Base-by-base conservation (phyloP, 1,140 invertebrate species). In the Eciton burchellii region DNA sequence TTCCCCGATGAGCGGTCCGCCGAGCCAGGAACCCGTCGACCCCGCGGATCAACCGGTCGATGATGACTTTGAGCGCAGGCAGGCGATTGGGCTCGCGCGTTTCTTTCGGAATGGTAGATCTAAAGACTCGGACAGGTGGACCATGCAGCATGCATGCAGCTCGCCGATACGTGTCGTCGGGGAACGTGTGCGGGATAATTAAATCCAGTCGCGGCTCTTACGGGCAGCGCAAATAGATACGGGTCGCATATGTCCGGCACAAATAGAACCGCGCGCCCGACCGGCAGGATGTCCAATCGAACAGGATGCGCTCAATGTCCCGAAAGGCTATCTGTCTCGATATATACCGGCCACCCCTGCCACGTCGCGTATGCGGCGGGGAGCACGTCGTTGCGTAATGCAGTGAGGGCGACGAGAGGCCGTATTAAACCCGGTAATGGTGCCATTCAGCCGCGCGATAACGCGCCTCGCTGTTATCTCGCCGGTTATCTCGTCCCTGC, bases 271-370 rank as follows among this genome's bases (percentile, higher is more conserved):
- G 70, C 86, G 84, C 68, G 62, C 76, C 57, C 47, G 43, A 68
- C 65, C 63, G n/a, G 79, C 87, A 90, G 91, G 88, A 91, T 90
- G 91, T 91, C 91, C 88, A 90, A 89, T 90, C 84, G 86, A 90
- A 92, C 90, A 90, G 90, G 90, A 92, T 89, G 86, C 88, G 90
- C 83, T 90, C 86, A 91, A 92, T 92, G 90, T 92, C 89, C 91
- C 91, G 91, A 91, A 92, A 91, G 90, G 85, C 91, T 91, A 92
- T 93, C 89, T 89, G 90, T 91, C 91, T 91, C 91, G 85, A 86
- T 89, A 86, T 89, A 91, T 85, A 86, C 81, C 83, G 79, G 76
- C 71, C 56, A 62, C 14, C 52, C n/a, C 59, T 81, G 62, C 83
- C 66, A 41, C 59, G 41, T 83, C 65, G 21, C 12, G 24, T 29